These are phyloP conservation scores for Mesorhabditis belari DNA, from an alignment of 2,888 invertebrate species.

Conservation along the genomic window DNA sequence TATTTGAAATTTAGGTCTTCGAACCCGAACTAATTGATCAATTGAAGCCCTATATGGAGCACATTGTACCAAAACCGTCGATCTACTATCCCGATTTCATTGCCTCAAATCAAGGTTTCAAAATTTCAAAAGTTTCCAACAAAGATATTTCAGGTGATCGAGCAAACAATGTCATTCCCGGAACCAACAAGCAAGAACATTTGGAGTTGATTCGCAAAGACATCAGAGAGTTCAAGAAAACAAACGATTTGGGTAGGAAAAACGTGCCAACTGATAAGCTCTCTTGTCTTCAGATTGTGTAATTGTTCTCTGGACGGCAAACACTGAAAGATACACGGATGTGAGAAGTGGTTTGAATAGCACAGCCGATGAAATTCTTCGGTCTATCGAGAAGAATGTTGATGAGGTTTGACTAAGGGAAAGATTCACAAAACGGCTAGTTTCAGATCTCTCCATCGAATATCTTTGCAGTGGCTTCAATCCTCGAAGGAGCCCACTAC, in stretches of 20 bases:
- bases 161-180: conserved; percentile 74
- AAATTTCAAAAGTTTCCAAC: not conserved
- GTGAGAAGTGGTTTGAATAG: conserved; percentile 74
- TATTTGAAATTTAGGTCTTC: conserved; percentile 46
- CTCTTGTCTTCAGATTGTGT: too few species aligned
- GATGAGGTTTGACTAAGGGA: conserved; percentile 65
- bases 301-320: conserved; percentile 89
- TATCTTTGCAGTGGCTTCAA: conserved; percentile 82
- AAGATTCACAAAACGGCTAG: not conserved
- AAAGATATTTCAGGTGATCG: conserved; percentile 60
- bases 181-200: conserved; percentile 66
- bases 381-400: conserved; percentile 69
- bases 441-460: conserved; percentile 70
- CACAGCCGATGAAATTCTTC: conserved; percentile 71
- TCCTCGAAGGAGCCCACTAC: conserved; percentile 79
- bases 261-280: too few species aligned
- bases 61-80: conserved; percentile 74
- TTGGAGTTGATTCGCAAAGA: conserved; percentile 69
- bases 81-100: conserved; percentile 84
- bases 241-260: conserved; percentile 65
- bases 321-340: conserved; percentile 81
- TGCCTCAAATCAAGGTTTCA: conserved; percentile 81
- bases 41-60: conserved; percentile 66
- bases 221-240: conserved; percentile 74
- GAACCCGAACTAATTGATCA: conserved; percentile 56